phyloP scores from a whole-genome alignment of 2,113 vertebrate species.

The Todiramphus saurophagus region DNA sequence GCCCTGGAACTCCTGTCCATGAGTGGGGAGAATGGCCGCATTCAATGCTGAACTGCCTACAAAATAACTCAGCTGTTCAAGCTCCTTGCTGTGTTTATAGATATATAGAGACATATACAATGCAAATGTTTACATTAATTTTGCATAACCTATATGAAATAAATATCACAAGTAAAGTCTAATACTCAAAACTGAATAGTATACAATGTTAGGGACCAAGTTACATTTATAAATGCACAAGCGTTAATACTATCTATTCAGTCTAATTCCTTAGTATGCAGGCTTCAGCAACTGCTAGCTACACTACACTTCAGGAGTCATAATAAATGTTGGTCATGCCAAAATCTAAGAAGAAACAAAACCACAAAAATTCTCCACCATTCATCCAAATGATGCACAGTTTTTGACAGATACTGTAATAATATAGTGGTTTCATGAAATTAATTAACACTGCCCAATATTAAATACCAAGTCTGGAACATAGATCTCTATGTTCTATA shows the following conservation, averaged over 20 bases:
- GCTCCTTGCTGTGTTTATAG: neutral
- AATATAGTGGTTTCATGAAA: neutral
- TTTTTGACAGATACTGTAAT: neutral
- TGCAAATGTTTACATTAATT: neutral
- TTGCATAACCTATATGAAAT: neutral
- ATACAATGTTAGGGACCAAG: neutral
- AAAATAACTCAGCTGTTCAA: neutral
- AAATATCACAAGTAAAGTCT: slow-evolving; percentile 24
- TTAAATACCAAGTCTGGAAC: neutral
- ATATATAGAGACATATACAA: neutral
- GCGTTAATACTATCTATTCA: neutral
- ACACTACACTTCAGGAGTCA: slow-evolving; percentile 21
- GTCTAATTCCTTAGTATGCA: slow-evolving; percentile 27
- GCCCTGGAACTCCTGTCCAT: neutral
- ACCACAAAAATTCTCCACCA: neutral
- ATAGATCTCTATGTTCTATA: neutral
- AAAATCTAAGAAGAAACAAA: slow-evolving; percentile 34
- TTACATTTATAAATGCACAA: slow-evolving; percentile 32
- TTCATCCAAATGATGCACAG: neutral
- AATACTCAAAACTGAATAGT: slow-evolving; percentile 2
- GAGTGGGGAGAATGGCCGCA: neutral
- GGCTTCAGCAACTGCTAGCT: slow-evolving; percentile 12
- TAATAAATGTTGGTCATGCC: slow-evolving; percentile 44
- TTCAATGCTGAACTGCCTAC: neutral
- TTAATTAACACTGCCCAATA: neutral